These are phyloP conservation scores for Capitella teleta DNA, from an alignment of 1,140 invertebrate species.

Conservation along the genomic window DNA sequence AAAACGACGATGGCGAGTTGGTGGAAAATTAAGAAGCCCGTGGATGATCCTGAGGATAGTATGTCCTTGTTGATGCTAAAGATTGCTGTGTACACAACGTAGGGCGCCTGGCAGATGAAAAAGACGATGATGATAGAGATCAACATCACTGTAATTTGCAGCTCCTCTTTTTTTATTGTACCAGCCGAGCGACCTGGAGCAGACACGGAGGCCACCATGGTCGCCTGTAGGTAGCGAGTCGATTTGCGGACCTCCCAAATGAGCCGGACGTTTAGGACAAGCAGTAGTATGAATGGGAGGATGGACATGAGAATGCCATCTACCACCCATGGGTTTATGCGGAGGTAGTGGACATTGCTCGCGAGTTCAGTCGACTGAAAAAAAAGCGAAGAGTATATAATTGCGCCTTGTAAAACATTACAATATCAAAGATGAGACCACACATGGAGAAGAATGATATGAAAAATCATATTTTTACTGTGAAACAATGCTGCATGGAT, in stretches of 20 bases:
- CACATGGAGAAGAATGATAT: too few relatives aligned
- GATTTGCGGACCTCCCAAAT: conserved; percentile 51
- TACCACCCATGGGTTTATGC: conserved; percentile 53
- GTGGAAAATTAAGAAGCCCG: conserved; percentile 8
- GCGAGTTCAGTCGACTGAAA: conserved; percentile 14
- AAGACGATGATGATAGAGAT: conserved; percentile 63
- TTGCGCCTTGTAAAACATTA: too few relatives aligned
- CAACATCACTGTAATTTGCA: conserved; percentile 59
- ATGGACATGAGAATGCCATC: conserved; percentile 50
- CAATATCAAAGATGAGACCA: too few relatives aligned
- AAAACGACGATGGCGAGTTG: conserved; percentile 51
- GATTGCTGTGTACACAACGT: conserved; percentile 43
- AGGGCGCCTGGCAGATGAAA: conserved; percentile 58
- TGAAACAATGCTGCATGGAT: too few relatives aligned
- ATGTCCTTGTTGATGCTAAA: conserved; percentile 42
- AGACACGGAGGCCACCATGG: conserved; percentile 11
- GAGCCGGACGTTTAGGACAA: conserved; percentile 60
- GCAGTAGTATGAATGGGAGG: conserved; percentile 54
- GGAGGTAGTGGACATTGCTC: conserved; percentile 47
- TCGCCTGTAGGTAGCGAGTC: conserved; percentile 27
- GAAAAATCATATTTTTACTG: too few relatives aligned
- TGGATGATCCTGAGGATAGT: background rate
- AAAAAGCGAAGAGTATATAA: too few relatives aligned
- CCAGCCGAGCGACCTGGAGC: too few relatives aligned
- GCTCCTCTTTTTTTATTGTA: conserved; percentile 51